phyloP scores from a whole-genome alignment of 1,140 invertebrate species.

The Sinonovacula constricta region DNA sequence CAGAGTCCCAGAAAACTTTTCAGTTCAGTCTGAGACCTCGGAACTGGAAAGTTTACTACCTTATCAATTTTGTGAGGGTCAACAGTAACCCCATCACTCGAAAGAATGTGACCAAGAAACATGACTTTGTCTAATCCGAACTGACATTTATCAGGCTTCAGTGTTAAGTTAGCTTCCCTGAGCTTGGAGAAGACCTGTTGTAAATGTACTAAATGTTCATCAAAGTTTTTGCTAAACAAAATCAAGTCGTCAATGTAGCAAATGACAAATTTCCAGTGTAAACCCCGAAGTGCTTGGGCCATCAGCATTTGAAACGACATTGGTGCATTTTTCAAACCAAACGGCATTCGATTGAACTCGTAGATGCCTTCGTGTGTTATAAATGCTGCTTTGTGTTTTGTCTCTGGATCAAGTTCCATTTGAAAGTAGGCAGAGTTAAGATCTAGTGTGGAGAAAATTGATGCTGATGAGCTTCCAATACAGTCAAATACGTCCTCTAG shows the following conservation, averaged over 20 bases:
- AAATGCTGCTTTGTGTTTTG: constrained; percentile 23
- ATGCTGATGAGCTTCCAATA: not conserved
- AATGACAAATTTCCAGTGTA: constrained; percentile 48
- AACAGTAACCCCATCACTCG: constrained; percentile 44
- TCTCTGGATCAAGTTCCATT: constrained; percentile 24
- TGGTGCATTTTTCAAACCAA: constrained; percentile 21
- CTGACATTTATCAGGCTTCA: constrained; percentile 55
- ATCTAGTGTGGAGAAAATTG: constrained; percentile 36
- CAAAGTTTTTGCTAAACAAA: constrained; percentile 43
- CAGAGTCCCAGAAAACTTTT: constrained; percentile 78
- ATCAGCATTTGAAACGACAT: constrained; percentile 45
- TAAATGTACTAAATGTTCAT: constrained; percentile 47
- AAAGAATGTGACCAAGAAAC: constrained; percentile 56
- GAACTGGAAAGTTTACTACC: constrained; percentile 45
- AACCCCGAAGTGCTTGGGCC: constrained; percentile 1
- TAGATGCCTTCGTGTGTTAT: constrained; percentile 15
- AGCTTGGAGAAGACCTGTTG: constrained; percentile 29
- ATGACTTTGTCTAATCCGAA: constrained; percentile 48
- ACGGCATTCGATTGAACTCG: constrained; percentile 28
- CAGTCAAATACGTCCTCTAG: constrained; percentile 27
- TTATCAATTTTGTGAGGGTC: constrained; percentile 29
- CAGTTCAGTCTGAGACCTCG: constrained; percentile 72
- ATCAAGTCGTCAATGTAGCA: constrained; percentile 54
- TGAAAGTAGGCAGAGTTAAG: constrained; percentile 15
- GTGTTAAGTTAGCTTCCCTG: constrained; percentile 37